Percentiles rank a stretch among this genome's conserved stretches.
Evolutionary conservation across 2,797 vertebrate genomes (phyloP).

Genomic region (Amblyopsis hoosieri): DNA sequence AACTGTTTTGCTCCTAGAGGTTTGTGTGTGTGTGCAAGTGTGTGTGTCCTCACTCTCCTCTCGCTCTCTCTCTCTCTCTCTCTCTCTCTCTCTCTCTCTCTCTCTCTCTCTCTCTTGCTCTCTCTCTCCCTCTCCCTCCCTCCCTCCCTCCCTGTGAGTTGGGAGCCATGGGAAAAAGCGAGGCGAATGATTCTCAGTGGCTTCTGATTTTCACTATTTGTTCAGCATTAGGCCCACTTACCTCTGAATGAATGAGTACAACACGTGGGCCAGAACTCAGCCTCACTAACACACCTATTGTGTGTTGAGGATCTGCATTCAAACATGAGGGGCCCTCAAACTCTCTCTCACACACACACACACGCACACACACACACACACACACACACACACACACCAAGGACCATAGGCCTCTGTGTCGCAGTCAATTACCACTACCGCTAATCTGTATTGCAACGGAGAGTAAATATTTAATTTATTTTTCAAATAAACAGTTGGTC

Average conservation of each 20-base stretch:
- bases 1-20: conserved; percentile 89
- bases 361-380: conserved; percentile 24
- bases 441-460: conserved; percentile 98
- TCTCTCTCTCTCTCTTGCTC: conserved; percentile 28
- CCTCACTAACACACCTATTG: conserved; percentile 89
- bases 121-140: conserved; percentile 46
- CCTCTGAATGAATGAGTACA: conserved; percentile 97
- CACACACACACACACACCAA: conserved; percentile 60
- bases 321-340: conserved; percentile 92
- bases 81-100: conserved; percentile 25
- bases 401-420: conserved; percentile 80
- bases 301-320: conserved; percentile 92
- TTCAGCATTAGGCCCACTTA: conserved; percentile 99
- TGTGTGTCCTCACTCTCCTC: conserved; percentile 12
- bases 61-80: conserved; percentile 18
- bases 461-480: conserved; percentile 99
- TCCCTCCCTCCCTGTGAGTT: conserved; percentile 78
- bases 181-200: conserved; percentile 99
- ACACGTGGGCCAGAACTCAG: conserved; percentile 95
- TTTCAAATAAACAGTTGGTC: conserved; percentile 99
- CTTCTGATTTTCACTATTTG: conserved; percentile 99
- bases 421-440: conserved; percentile 95
- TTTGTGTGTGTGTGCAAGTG: conserved; percentile 27
- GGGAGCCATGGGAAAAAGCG: conserved; percentile 98
- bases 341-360: conserved; percentile 50